Percentiles rank a stretch among this genome's conserved stretches.
Conservation (phyloP, 2,797 vertebrate genomes). For the Diglossa cyanea region DNA sequence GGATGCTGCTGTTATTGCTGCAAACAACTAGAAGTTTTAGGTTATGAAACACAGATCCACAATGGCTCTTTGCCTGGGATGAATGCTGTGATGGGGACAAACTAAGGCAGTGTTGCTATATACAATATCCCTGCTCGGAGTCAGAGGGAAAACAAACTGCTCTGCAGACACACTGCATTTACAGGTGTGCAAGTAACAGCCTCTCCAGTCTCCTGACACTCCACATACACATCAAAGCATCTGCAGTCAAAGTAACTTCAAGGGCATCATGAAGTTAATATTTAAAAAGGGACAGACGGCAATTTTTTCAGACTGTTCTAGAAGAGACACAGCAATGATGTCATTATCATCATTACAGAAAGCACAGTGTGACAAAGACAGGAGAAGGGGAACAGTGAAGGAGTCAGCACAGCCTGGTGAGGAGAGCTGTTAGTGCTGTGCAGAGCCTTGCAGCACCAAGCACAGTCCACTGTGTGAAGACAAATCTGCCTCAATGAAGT, state of each 20-base stretch:
- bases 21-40: not conserved
- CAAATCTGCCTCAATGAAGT: not conserved
- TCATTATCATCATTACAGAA: not conserved
- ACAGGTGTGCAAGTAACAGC: not conserved
- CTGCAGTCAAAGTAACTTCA: not conserved
- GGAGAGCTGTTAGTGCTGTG: not conserved
- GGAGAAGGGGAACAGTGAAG: not conserved
- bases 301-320: slow-evolving; percentile 13
- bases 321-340: not conserved
- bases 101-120: not conserved
- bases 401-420: slow-evolving; percentile 4
- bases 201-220: not conserved
- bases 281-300: slow-evolving; percentile 26
- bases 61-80: not conserved
- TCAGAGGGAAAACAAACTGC: not conserved
- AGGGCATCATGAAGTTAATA: slow-evolving; percentile 20
- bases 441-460: not conserved
- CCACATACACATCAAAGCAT: not conserved
- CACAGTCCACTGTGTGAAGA: not conserved
- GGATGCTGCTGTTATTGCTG: rapidly evolving
- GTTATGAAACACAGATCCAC: not conserved
- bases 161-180: not conserved
- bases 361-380: not conserved
- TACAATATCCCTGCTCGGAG: not conserved
- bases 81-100: not conserved